phyloP scores from a whole-genome alignment of 1,140 invertebrate genomes.

The Nephila pilipes region DNA sequence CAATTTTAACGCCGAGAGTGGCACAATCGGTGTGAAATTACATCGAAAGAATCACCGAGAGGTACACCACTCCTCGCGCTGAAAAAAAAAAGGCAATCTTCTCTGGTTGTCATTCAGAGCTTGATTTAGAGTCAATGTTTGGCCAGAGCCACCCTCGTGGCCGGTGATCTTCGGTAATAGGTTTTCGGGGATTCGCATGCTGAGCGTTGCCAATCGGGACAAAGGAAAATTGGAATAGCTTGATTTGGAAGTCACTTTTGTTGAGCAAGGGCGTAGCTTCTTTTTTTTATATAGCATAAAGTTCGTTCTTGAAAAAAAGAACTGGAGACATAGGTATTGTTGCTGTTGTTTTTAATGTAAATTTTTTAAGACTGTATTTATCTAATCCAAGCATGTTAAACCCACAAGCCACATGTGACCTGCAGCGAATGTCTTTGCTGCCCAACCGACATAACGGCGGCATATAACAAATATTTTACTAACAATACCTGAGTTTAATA shows the following conservation, averaged over 20 bases:
- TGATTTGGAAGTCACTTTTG: not conserved
- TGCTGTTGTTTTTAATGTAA: too few species aligned
- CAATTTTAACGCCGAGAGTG: constrained; percentile 30
- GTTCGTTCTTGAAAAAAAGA: too few species aligned
- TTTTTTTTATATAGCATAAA: not conserved
- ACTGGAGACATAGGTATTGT: too few species aligned
- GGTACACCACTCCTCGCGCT: not conserved
- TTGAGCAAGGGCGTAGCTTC: not conserved
- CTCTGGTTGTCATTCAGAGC: not conserved
- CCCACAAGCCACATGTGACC: too few species aligned
- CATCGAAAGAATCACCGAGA: constrained; percentile 1
- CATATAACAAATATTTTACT: too few species aligned
- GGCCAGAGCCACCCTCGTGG: constrained; percentile 6
- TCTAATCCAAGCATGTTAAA: too few species aligned
- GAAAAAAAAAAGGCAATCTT: not conserved
- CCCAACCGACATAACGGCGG: too few species aligned
- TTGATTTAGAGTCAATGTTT: constrained; percentile 35
- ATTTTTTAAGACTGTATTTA: too few species aligned
- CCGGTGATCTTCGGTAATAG: constrained; percentile 8
- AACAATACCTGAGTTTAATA: too few species aligned
- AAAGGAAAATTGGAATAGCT: not conserved
- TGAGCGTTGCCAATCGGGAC: not conserved
- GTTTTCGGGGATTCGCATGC: not conserved
- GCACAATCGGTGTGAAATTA: constrained; percentile 31
- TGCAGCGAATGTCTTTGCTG: too few species aligned